Percentiles rank a stretch among this genome's conserved stretches.
Evolutionary conservation across 2,888 invertebrate genomes (phyloP).

Genomic region (Cephus sareptanus): DNA sequence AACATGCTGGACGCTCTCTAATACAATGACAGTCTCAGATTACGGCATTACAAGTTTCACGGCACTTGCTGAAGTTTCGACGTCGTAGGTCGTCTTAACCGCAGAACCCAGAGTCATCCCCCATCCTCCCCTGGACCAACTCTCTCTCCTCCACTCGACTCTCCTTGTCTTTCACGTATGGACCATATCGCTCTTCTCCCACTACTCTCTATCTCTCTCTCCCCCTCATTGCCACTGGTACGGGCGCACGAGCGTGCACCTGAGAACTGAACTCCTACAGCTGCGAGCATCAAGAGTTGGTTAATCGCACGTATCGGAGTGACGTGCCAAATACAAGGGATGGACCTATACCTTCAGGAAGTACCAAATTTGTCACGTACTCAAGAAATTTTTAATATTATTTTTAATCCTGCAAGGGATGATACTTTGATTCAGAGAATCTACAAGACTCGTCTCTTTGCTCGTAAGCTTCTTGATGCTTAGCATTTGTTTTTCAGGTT

Average conservation of each 20-base stretch:
- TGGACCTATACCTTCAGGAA: neutral
- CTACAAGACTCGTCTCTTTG: too few species aligned
- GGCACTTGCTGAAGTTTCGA: conserved; percentile 6
- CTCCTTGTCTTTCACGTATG: neutral
- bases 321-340: neutral
- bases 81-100: conserved; percentile 4
- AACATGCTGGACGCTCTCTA: conserved; percentile 26
- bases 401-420: too few species aligned
- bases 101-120: neutral
- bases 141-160: too few species aligned
- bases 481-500: too few species aligned
- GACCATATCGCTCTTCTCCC: neutral
- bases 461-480: too few species aligned
- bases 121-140: neutral
- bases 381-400: neutral
- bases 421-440: too few species aligned
- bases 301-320: neutral
- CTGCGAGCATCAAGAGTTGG: neutral
- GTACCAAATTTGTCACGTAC: neutral
- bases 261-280: neutral
- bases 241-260: neutral
- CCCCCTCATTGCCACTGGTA: neutral
- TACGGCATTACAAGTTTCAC: conserved; percentile 45
- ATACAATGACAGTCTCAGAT: conserved; percentile 50
- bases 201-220: neutral